Percentiles rank a stretch among this genome's conserved stretches.
Evolutionary conservation across 1,140 invertebrate genomes (phyloP).

Genomic region (Conopomorpha cramerella): DNA sequence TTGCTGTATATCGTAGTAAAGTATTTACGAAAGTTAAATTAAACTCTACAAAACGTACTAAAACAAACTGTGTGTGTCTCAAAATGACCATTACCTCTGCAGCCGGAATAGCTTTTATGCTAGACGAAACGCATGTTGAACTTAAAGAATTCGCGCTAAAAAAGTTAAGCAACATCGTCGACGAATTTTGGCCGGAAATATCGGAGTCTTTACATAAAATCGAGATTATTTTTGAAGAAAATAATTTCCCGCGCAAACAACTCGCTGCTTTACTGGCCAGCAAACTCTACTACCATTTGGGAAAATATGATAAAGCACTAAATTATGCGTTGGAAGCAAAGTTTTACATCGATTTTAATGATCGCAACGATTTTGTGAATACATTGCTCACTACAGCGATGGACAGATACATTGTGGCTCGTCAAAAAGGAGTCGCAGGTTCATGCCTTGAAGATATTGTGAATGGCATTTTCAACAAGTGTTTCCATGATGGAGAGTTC

Average conservation of each 20-base stretch:
- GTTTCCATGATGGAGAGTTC: constrained; percentile 91
- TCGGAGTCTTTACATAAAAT: constrained; percentile 98
- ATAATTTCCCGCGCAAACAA: constrained; percentile 84
- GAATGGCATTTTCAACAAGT: constrained; percentile 95
- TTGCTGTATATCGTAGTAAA: no score
- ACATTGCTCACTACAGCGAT: constrained; percentile 97
- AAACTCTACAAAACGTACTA: no score
- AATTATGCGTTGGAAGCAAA: constrained; percentile 93
- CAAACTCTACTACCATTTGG: constrained; percentile 98
- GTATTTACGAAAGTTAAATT: no score
- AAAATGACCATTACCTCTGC: constrained; percentile 62
- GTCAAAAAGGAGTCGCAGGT: constrained; percentile 65
- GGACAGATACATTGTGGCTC: constrained; percentile 90
- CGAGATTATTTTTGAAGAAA: constrained; percentile 95
- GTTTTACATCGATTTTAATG: constrained; percentile 92
- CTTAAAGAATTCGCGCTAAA: constrained; percentile 91
- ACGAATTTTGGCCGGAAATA: constrained; percentile 98
- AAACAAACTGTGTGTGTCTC: no score
- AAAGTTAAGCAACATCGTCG: constrained; percentile 91
- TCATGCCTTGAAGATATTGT: constrained; percentile 88
- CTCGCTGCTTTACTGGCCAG: constrained; percentile 96
- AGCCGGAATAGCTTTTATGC: constrained; percentile 93
- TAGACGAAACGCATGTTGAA: constrained; percentile 92
- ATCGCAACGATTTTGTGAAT: constrained; percentile 93
- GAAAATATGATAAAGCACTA: constrained; percentile 94